Percentiles rank a stretch among this genome's conserved stretches.
phyloP scores from a whole-genome alignment of 2,888 invertebrate genomes.

The Brachyopa scutellaris region DNA sequence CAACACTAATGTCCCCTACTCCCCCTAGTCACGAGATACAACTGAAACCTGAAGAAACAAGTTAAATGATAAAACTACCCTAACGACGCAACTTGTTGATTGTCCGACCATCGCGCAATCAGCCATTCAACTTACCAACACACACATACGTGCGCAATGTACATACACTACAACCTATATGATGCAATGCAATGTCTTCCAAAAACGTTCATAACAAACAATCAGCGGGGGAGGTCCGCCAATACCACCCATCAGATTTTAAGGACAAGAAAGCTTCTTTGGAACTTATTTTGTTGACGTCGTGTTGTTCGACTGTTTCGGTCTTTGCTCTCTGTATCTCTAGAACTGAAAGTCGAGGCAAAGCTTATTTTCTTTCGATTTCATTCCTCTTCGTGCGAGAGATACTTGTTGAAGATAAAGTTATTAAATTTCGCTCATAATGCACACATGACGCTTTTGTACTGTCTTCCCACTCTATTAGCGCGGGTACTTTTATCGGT shows the following conservation, averaged over 20 bases:
- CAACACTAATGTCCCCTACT: too few relatives aligned
- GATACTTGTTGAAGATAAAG: slow-evolving; percentile 70
- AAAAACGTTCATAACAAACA: slow-evolving; percentile 47
- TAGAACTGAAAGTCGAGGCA: slow-evolving; percentile 37
- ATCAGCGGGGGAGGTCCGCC: background rate
- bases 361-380: slow-evolving; percentile 60
- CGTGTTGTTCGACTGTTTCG: slow-evolving; percentile 15
- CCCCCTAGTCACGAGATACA: slow-evolving; percentile 17
- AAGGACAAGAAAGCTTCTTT: slow-evolving; percentile 62
- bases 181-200: slow-evolving; percentile 67
- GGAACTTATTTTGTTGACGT: slow-evolving; percentile 27
- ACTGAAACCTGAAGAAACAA: slow-evolving; percentile 35
- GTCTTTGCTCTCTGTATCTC: slow-evolving; percentile 23
- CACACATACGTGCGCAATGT: slow-evolving; percentile 27
- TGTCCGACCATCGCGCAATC: slow-evolving; percentile 64
- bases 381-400: slow-evolving; percentile 24
- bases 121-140: slow-evolving; percentile 64
- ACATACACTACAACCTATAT: slow-evolving; percentile 17
- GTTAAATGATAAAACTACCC: slow-evolving; percentile 51
- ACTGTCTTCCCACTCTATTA: slow-evolving; percentile 6
- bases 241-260: slow-evolving; percentile 20
- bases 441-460: slow-evolving; percentile 37
- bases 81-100: slow-evolving; percentile 71
- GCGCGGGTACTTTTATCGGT: slow-evolving; percentile 6
- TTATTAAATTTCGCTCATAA: slow-evolving; percentile 61